These are phyloP conservation scores for Fringilla coelebs DNA, from an alignment of 2,797 vertebrate species.

Conservation along the genomic window DNA sequence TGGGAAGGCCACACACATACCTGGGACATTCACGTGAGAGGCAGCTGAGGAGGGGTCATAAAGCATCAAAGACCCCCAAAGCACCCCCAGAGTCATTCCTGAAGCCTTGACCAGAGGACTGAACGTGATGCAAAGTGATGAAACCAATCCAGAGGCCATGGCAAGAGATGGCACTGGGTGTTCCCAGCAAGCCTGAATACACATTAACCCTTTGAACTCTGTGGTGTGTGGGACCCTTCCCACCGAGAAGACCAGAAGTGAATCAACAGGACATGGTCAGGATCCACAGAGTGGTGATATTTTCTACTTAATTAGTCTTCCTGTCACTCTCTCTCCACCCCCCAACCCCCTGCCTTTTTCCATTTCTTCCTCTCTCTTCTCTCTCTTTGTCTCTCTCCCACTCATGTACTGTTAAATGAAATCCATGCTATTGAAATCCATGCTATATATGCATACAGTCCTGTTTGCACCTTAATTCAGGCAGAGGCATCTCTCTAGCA, in stretches of 20 bases:
- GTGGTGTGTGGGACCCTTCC: background rate
- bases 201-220: background rate
- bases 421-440: background rate
- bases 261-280: fast-evolving
- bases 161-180: background rate
- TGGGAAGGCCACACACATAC: background rate
- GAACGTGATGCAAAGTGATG: fast-evolving
- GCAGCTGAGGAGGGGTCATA: background rate
- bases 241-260: fast-evolving
- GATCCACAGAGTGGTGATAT: background rate
- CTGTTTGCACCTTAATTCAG: background rate
- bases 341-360: fast-evolving
- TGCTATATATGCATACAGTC: background rate
- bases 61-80: background rate
- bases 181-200: background rate
- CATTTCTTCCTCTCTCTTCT: background rate
- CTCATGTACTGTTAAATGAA: background rate
- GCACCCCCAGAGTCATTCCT: background rate
- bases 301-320: background rate
- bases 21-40: fast-evolving
- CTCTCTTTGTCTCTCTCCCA: background rate
- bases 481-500: background rate
- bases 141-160: background rate
- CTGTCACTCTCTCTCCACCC: background rate
- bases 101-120: background rate